phyloP scores from a whole-genome alignment of 2,113 vertebrate genomes.

The Diphyllodes magnificus region DNA sequence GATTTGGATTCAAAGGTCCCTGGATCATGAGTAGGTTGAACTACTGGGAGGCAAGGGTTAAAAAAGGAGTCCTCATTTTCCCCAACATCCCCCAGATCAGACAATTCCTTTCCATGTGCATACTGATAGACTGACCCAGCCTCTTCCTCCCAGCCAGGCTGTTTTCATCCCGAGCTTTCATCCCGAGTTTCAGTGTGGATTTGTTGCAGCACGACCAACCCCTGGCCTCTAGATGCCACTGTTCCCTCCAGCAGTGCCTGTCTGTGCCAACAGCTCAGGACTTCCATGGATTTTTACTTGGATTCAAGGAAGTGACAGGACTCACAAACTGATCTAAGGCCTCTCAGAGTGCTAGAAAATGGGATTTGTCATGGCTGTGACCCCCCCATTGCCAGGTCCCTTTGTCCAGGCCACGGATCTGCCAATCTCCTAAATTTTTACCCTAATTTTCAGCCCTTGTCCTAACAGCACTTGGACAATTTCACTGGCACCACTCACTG shows the following conservation, averaged over 20 bases:
- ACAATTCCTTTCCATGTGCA: neutral
- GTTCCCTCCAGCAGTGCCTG: neutral
- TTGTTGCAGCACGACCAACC: neutral
- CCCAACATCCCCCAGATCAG: neutral
- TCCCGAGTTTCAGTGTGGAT: rapidly evolving
- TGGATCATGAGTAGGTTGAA: neutral
- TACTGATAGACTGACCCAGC: neutral
- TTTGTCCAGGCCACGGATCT: neutral
- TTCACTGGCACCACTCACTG: neutral
- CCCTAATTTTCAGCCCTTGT: neutral
- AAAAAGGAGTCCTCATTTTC: neutral
- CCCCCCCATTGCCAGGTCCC: neutral
- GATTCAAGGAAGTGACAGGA: neutral
- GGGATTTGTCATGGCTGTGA: neutral
- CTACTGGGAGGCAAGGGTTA: neutral
- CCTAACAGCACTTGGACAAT: neutral
- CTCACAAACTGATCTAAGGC: neutral
- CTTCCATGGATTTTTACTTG: neutral
- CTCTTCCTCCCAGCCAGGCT: neutral
- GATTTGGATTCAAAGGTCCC: neutral
- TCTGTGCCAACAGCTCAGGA: neutral
- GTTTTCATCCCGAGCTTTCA: neutral
- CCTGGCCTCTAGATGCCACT: slow-evolving; percentile 27
- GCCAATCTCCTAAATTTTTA: neutral
- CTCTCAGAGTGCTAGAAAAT: neutral